phyloP scores from a whole-genome alignment of 2,113 vertebrate genomes.

The Tragelaphus buxtoni region DNA sequence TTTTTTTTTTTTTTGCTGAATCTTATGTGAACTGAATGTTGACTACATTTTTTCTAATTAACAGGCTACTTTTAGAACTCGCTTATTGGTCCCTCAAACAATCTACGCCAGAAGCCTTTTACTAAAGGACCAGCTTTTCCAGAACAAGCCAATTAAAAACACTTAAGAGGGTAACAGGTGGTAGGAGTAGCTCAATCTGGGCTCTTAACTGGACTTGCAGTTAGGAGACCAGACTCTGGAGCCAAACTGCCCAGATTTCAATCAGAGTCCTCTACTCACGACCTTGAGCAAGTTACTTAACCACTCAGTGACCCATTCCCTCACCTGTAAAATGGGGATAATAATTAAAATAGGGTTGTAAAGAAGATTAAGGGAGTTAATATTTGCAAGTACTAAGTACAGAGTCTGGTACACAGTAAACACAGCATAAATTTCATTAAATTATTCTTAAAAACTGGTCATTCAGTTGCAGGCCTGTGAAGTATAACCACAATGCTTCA shows the following conservation, averaged over 20 bases:
- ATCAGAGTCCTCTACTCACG: neutral
- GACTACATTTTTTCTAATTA: neutral
- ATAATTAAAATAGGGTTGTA: neutral
- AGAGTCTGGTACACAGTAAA: neutral
- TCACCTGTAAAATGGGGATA: slow-evolving; percentile 3
- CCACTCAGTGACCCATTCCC: neutral
- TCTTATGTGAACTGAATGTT: neutral
- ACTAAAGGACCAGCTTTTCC: slow-evolving; percentile 25
- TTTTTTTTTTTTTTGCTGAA: neutral
- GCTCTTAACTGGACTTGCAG: neutral
- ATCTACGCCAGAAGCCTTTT: neutral
- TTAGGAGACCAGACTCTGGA: neutral
- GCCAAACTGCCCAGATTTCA: neutral
- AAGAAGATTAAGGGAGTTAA: neutral
- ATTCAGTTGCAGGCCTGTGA: neutral
- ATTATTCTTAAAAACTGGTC: neutral
- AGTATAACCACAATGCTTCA: neutral
- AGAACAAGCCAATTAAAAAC: slow-evolving; percentile 32
- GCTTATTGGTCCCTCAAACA: neutral
- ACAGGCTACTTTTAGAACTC: neutral
- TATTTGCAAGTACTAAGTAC: slow-evolving; percentile 12
- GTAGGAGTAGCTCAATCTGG: neutral
- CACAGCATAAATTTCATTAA: neutral
- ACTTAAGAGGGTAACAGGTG: neutral
- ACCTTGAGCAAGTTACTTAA: neutral